phyloP scores from a whole-genome alignment of 2,888 invertebrate species.

The Chironomus riparius region DNA sequence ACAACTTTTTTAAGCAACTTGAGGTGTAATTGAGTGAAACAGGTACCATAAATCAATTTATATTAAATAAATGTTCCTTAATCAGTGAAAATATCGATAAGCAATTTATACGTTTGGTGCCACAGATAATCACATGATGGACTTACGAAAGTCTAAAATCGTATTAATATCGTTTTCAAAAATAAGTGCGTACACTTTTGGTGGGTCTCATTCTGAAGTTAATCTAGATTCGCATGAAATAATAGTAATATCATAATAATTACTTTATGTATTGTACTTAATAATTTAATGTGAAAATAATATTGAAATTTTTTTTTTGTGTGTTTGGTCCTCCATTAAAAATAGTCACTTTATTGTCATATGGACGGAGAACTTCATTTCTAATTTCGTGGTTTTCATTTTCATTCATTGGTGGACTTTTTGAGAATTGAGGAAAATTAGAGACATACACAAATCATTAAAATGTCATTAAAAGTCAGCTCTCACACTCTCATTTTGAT shows the following conservation, averaged over 20 bases:
- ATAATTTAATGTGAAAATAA: background rate
- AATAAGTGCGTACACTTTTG: background rate
- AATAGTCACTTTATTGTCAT: background rate
- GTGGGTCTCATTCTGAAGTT: background rate
- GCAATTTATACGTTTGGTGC: background rate
- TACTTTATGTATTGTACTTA: background rate
- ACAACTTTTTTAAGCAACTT: constrained; percentile 4
- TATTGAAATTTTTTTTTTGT: background rate
- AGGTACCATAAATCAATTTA: constrained; percentile 18
- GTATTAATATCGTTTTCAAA: background rate
- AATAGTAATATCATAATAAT: constrained; percentile 21
- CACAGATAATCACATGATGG: constrained; percentile 8
- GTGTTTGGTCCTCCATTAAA: constrained; percentile 16
- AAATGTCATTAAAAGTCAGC: constrained; percentile 26
- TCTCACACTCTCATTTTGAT: constrained; percentile 1
- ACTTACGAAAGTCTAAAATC: background rate
- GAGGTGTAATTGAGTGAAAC: constrained; percentile 3
- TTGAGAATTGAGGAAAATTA: background rate
- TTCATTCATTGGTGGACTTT: background rate
- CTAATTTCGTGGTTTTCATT: background rate
- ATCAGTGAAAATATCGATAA: constrained; percentile 7
- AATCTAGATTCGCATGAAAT: constrained; percentile 13
- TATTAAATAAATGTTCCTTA: background rate
- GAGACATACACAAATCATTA: constrained; percentile 26
- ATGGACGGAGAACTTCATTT: background rate